A percentile compares a stretch with the other conserved stretches of the same genome.
Evolutionary conservation across 1,140 invertebrate species (phyloP).

Genomic region (Drosophila parabipectinata): DNA sequence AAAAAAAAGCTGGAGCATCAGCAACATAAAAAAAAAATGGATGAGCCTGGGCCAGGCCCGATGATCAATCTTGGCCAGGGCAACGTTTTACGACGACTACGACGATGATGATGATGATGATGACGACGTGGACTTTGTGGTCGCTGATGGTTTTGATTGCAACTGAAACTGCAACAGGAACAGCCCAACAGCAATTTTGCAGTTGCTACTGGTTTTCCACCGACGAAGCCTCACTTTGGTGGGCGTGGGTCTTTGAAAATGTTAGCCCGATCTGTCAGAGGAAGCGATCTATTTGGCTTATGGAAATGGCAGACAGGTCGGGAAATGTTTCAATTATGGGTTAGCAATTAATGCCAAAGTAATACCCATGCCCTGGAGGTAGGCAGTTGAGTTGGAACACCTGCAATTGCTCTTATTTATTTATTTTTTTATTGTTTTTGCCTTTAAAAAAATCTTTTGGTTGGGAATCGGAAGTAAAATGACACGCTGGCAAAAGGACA

Average conservation of each 20-base stretch:
- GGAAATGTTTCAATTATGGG: conserved; percentile 68
- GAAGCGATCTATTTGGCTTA: conserved; percentile 69
- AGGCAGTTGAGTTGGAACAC: conserved; percentile 29
- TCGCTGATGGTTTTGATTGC: conserved; percentile 67
- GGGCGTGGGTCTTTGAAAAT: conserved; percentile 71
- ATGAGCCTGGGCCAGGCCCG: conserved; percentile 55
- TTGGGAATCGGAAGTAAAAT: conserved; percentile 59
- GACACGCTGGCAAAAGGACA: conserved; percentile 66
- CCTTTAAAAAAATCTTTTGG: background rate
- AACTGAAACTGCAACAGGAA: conserved; percentile 28
- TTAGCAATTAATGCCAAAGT: conserved; percentile 40
- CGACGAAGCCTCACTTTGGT: conserved; percentile 56
- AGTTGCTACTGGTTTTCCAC: conserved; percentile 68
- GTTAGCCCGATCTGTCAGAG: conserved; percentile 53
- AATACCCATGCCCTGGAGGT: conserved; percentile 10
- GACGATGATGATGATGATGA: conserved; percentile 42
- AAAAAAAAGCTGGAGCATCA: background rate
- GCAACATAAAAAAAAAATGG: conserved; percentile 47
- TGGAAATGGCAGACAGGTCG: conserved; percentile 59
- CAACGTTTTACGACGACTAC: conserved; percentile 54
- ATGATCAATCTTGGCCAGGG: conserved; percentile 74
- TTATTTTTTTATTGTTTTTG: background rate
- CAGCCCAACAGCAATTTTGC: conserved; percentile 53
- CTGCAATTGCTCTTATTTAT: conserved; percentile 17
- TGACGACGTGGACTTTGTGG: conserved; percentile 49